phyloP scores from a whole-genome alignment of 2,113 vertebrate species.

The Sebastes fasciatus region DNA sequence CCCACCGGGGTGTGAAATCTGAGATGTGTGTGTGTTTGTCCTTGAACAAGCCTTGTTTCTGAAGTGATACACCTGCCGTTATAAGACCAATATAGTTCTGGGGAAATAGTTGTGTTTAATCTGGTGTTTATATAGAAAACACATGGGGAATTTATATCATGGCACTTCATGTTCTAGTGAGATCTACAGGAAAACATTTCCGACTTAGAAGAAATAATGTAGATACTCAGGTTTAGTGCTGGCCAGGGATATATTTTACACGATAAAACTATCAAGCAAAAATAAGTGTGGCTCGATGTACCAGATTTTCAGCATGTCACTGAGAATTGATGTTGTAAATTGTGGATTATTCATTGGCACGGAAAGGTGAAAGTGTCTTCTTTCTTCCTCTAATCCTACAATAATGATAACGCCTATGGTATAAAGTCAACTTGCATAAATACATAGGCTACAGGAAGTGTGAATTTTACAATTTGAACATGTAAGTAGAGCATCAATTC shows the following conservation, averaged over 20 bases:
- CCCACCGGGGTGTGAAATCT: slow-evolving; percentile 54
- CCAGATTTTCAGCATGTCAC: background rate
- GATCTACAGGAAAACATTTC: background rate
- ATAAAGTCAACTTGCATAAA: background rate
- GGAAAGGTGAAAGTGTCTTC: background rate
- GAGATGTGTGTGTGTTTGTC: slow-evolving; percentile 46
- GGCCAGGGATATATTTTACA: background rate
- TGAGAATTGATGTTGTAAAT: background rate
- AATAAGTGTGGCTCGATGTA: background rate
- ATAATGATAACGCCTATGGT: background rate
- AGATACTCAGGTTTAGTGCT: background rate
- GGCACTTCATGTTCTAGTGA: slow-evolving; percentile 4
- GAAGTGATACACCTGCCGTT: slow-evolving; percentile 65
- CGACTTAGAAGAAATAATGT: background rate
- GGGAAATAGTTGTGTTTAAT: slow-evolving; percentile 24
- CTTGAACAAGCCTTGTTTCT: slow-evolving; percentile 38
- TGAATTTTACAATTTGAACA: background rate
- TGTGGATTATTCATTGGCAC: background rate
- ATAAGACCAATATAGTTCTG: slow-evolving; percentile 4
- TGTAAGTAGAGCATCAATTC: background rate
- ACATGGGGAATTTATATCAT: slow-evolving; percentile 28
- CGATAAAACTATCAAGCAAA: background rate
- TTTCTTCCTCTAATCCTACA: background rate
- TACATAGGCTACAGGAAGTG: background rate
- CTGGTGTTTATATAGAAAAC: slow-evolving; percentile 57